A percentile compares a stretch with the other conserved stretches of the same genome.
Evolutionary conservation across 2,888 invertebrate genomes (phyloP).

Genomic region (Drosophila nr. perissopoda): DNA sequence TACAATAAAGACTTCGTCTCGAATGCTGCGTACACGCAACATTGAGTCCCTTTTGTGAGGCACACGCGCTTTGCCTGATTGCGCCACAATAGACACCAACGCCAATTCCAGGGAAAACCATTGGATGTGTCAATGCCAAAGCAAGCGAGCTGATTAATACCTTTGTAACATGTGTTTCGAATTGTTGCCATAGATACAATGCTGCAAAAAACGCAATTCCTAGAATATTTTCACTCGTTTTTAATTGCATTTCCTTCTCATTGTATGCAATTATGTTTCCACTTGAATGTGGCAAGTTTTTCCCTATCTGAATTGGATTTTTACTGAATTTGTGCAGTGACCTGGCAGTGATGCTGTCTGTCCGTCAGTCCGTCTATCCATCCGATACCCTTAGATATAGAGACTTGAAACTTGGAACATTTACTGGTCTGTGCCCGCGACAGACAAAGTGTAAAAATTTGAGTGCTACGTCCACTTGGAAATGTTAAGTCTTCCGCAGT

Average conservation of each 20-base stretch:
- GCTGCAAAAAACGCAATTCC: slow-evolving; percentile 23
- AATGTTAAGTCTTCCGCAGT: too few species aligned
- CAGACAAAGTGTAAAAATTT: not conserved
- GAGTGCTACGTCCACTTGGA: not conserved
- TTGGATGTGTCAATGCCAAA: not conserved
- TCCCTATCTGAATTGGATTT: not conserved
- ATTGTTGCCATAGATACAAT: slow-evolving; percentile 28
- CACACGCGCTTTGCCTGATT: slow-evolving; percentile 16
- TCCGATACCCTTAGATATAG: not conserved
- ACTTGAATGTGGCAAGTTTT: not conserved
- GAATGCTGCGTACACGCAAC: slow-evolving; percentile 50
- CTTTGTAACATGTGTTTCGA: not conserved
- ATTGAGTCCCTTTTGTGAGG: slow-evolving; percentile 19
- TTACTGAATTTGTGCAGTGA: not conserved
- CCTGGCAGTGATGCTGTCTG: not conserved
- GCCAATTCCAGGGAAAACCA: not conserved
- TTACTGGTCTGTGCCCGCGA: not conserved
- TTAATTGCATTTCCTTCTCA: slow-evolving; percentile 16
- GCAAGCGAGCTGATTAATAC: slow-evolving; percentile 33
- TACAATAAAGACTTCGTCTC: slow-evolving; percentile 4
- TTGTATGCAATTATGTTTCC: not conserved
- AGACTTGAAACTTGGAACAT: not conserved
- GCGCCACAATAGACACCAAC: slow-evolving; percentile 22
- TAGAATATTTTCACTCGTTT: not conserved
- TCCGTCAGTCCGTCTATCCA: not conserved